phyloP scores from a whole-genome alignment of 1,140 invertebrate genomes.

The Metaphire vulgaris region DNA sequence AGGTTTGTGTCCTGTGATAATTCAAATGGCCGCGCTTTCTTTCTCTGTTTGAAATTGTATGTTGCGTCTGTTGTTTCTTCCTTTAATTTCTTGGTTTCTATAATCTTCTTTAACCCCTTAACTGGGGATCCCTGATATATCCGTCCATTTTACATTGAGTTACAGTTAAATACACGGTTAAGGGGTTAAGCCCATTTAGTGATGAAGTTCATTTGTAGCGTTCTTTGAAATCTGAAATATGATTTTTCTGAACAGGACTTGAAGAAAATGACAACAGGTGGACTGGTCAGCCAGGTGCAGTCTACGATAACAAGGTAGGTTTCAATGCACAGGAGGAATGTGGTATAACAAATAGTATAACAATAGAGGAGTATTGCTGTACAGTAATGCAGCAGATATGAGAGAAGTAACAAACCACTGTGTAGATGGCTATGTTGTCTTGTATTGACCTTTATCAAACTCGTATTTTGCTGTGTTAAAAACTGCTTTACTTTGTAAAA shows the following conservation, averaged over 20 bases:
- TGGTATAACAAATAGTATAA: not conserved
- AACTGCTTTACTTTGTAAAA: no score
- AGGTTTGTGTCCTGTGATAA: not conserved
- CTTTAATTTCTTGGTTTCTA: not conserved
- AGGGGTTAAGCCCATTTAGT: not conserved
- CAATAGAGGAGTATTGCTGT: not conserved
- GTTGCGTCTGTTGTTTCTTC: not conserved
- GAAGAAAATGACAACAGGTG: not conserved
- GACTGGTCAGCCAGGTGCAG: not conserved
- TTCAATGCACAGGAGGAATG: not conserved
- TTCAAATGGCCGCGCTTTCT: not conserved
- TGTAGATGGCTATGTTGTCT: no score
- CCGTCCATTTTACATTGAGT: no score
- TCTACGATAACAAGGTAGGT: not conserved
- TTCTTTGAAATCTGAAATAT: no score
- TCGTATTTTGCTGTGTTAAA: not conserved
- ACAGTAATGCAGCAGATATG: no score
- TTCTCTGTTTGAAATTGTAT: not conserved
- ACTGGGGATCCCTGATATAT: no score
- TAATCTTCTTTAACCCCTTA: no score
- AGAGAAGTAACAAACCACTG: no score
- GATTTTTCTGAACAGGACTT: not conserved
- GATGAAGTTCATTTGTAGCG: not conserved
- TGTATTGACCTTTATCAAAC: not conserved
- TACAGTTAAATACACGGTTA: no score